Conservation (phyloP, 2,888 invertebrate genomes). For the Selenia dentaria region DNA sequence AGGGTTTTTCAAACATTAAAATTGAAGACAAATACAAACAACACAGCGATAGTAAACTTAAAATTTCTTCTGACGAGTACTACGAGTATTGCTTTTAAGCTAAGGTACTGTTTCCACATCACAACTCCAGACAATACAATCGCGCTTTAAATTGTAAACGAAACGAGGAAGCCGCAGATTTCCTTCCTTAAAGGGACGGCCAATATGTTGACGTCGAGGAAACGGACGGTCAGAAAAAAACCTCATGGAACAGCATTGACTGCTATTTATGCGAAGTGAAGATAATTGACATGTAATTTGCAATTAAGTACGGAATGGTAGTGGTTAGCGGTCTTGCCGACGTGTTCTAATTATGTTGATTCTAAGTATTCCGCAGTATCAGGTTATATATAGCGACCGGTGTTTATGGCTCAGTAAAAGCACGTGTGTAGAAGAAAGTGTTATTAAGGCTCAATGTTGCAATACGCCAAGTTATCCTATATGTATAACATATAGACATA, state of each 20-base stretch:
- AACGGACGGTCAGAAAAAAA: conserved; percentile 37
- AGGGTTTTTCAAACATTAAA: too few relatives aligned
- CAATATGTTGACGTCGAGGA: conserved; percentile 47
- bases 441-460: too few relatives aligned
- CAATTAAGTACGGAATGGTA: conserved; percentile 26
- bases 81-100: neutral
- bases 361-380: conserved; percentile 8
- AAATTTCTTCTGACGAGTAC: too few relatives aligned
- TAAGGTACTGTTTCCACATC: conserved; percentile 1
- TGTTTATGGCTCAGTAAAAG: neutral
- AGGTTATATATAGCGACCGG: conserved; percentile 4
- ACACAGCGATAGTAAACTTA: conserved; percentile 7
- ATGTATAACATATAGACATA: too few relatives aligned
- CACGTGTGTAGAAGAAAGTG: neutral
- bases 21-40: neutral
- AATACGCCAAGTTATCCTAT: too few relatives aligned
- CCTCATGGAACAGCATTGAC: conserved; percentile 13
- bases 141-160: conserved; percentile 41
- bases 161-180: conserved; percentile 45
- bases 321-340: conserved; percentile 18
- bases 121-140: conserved; percentile 22
- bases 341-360: conserved; percentile 14
- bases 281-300: conserved; percentile 33
- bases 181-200: conserved; percentile 51
- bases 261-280: conserved; percentile 27